A percentile compares a stretch with the other conserved stretches of the same genome.
phyloP scores from a whole-genome alignment of 2,113 vertebrate genomes.

The Eidolon helvum region DNA sequence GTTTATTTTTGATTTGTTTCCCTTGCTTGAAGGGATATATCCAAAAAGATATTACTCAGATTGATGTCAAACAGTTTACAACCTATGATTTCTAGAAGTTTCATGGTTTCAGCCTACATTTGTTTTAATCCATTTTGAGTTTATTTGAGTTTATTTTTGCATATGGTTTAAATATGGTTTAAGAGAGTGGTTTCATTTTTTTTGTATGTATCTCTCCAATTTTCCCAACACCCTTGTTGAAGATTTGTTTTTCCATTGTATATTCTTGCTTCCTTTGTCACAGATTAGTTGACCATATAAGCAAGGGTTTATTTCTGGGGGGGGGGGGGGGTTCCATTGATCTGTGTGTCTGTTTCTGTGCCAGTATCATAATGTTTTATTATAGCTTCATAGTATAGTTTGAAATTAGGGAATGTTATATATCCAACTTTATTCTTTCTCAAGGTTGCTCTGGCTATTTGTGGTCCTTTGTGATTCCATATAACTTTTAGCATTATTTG shows the following conservation, averaged over 20 bases:
- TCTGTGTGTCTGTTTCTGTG: neutral
- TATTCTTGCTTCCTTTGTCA: neutral
- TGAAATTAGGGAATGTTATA: neutral
- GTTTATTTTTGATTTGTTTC: neutral
- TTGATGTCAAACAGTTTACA: neutral
- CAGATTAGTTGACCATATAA: neutral
- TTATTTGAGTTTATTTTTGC: no score
- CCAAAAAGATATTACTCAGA: neutral
- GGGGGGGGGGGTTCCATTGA: neutral
- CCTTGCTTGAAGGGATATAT: neutral
- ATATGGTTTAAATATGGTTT: neutral
- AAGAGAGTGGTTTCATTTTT: neutral
- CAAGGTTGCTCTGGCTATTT: neutral
- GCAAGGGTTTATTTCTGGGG: neutral
- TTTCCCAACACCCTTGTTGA: neutral
- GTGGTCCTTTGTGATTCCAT: neutral
- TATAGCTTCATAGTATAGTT: neutral
- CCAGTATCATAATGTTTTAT: neutral
- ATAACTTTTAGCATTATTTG: neutral
- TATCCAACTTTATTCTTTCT: neutral
- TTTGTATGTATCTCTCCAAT: neutral
- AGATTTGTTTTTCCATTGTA: neutral
- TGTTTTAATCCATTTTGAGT: neutral
- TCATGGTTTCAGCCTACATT: neutral
- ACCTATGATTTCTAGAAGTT: neutral